Evolutionary conservation across 2,113 vertebrate species (phyloP), one percentile per base, ranked within the genome.

Genomic region (Alethe diademata): DNA sequence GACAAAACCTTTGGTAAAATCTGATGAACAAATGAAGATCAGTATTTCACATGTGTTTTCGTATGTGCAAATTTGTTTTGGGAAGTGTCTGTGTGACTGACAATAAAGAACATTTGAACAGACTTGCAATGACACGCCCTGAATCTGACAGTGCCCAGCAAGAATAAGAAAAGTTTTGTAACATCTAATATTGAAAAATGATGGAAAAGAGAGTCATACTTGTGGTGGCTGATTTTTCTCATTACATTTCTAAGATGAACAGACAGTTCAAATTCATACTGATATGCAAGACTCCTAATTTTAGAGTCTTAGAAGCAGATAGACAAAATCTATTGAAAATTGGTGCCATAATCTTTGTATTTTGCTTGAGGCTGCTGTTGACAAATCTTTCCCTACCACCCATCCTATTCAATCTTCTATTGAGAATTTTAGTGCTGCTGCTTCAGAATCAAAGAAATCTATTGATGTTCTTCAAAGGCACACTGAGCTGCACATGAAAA

Each of bases 251-350:
- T 89, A 45, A 93, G 57, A 89, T 64, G 76, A 96, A 43, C 13
- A 89, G 60, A 61, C 53, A 24, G 18, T 36, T 92, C 12, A 86
- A 85, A 91, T 78, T 81, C 36, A 72, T 19, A 54, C 28, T 85
- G 38, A 5, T 42, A 42, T 75, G 53, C 47, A 88, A 92, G 88
- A 81, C 20, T 53, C 47, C 26, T 57, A 47, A 50, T 75, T 88
- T 78, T 31, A 74, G 40, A 88, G 20, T 67, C 35, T 78, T n/a
- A 62, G 69, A 91, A 62, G 15, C n/a, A 92, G 84, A 36, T 82
- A 91, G 90, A 96, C 64, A 66, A 97, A 97, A 96, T 92, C 62
- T 86, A 57, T 91, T 64, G 35, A 91, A 96, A 97, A 91, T n/a
- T 70, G 78, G 25, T 78, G 22, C 57, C 43, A 42, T n/a, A 86